Base-by-base conservation (phyloP, 2,797 vertebrate genomes). In the Apodemus agrarius region DNA sequence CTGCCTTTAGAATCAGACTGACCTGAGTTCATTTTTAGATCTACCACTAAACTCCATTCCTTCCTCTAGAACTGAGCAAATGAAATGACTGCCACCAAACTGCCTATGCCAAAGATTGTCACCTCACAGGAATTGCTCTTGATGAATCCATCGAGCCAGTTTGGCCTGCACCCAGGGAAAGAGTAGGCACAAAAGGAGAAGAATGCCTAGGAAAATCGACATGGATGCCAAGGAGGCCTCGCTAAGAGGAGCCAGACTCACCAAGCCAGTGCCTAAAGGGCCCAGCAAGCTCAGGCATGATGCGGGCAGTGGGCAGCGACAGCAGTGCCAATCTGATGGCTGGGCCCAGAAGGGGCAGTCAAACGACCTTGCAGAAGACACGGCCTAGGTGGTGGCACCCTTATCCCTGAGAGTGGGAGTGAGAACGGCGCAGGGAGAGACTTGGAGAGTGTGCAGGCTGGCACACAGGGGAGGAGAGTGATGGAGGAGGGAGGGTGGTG, bases 151-250 rank as follows among this genome's bases (percentile, higher is more conserved):
- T 19, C 26, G 40, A 91, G 22, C 54, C 43, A 89, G 4, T 69
- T 91, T 89, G 63, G 57, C 75, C 85, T 89, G 49, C 83, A 61
- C 46, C 52, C 29, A 37, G 34, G 57, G 46, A 21, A 85, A 26
- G 61, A n/a, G 37, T 76, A 74, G 59, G 65, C 89, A 93, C 46
- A 78, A 79, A 93, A 63, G 37, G 59, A 90, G 52, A 69, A 85
- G 37, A 75, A 93, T 79, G 26, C 46, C 54, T 78, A 31, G 67
- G 65, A 95, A 95, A 93, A 83, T 31, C 52, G 76, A 43, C 49
- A 86, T 17, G 4, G 49, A 69, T 97, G 83, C 61, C 93, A 92
- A 90, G n/a, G 79, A 96, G 31, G 40, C 81, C 65, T 83, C 88
- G 65, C 52, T 24, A 94, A 92, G 65, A 14, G 46, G 21, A 95